These are phyloP conservation scores for Caenorhabditis wallacei DNA, from an alignment of 2,888 invertebrate species.

Conservation along the genomic window DNA sequence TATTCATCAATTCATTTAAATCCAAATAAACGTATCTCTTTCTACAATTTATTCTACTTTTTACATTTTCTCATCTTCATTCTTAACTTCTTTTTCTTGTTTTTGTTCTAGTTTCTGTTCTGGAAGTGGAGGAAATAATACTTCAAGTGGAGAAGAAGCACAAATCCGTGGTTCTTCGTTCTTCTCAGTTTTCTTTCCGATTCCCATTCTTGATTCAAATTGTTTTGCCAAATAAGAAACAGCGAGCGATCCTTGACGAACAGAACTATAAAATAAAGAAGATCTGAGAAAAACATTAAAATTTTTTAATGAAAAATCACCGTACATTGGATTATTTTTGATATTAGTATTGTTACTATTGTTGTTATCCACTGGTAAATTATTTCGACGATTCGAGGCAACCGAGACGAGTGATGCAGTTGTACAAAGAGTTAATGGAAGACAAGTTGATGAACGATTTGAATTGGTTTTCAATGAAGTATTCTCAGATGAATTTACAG, in stretches of 20 bases:
- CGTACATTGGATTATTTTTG: conserved; percentile 10
- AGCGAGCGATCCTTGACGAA: conserved; percentile 49
- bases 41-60: neutral
- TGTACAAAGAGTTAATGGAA: conserved; percentile 21
- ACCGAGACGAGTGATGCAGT: conserved; percentile 20
- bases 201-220: conserved; percentile 49
- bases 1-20: neutral
- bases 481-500: conserved; percentile 20
- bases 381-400: conserved; percentile 4
- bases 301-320: neutral
- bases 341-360: too few species aligned
- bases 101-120: conserved; percentile 12
- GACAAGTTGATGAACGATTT: conserved; percentile 47
- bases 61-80: neutral
- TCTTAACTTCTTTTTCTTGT: conserved; percentile 1
- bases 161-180: neutral
- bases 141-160: conserved; percentile 48
- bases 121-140: conserved; percentile 48
- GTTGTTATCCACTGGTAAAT: neutral
- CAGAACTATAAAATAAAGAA: conserved; percentile 48
- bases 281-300: conserved; percentile 32
- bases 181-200: neutral
- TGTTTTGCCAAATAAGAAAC: conserved; percentile 55
- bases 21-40: neutral
- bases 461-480: conserved; percentile 39